Evolutionary conservation across 2,888 invertebrate species (phyloP), one percentile per base, ranked within the genome.

Genomic region (Drosophila anomelani): DNA sequence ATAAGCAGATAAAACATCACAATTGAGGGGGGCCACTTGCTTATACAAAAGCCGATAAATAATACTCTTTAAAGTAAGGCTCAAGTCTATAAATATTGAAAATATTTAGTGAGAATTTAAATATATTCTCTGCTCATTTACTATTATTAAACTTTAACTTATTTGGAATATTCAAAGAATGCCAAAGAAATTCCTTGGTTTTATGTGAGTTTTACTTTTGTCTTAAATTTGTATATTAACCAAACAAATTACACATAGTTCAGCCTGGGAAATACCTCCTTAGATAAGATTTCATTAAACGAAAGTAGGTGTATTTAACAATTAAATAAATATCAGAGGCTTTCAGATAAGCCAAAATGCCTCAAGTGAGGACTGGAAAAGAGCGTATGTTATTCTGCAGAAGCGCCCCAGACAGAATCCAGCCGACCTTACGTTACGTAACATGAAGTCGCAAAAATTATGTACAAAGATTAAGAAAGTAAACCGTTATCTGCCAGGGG

Each of bases 401-500:
- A 46, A 44, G 17, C 36, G 66, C 0, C 12, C 8, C 51, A 36
- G 46, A 69, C 56, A 43, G 29, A 38, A 38, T 39, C 54, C 44
- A 10, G 26, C 20, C 51, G 60, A 73, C 70, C 64, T 67, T 79
- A 68, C 70, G 66, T 70, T 81, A 71, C 71, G 64, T 74, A 79
- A 71, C 77, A 78, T 78, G 82, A 80, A 85, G 75, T 85, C 70
- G 71, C 83, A 70, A 78, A 82, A 85, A 78, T 82, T 80, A 87
- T 82, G 85, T 82, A 80, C 75, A 77, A 78, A 84, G 88, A 87
- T 84, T 87, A 84, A 85, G 84, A 82, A 87, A 80, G 83, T 85
- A 87, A 87, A 87, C 78, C 63, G 88, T 79, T 87, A 87, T 85
- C 83, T 85, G 77, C 53, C 85, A 58, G 56, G 49, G 80, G 80